phyloP scores from a whole-genome alignment of 2,797 vertebrate species.

The Silurus lanzhouensis region DNA sequence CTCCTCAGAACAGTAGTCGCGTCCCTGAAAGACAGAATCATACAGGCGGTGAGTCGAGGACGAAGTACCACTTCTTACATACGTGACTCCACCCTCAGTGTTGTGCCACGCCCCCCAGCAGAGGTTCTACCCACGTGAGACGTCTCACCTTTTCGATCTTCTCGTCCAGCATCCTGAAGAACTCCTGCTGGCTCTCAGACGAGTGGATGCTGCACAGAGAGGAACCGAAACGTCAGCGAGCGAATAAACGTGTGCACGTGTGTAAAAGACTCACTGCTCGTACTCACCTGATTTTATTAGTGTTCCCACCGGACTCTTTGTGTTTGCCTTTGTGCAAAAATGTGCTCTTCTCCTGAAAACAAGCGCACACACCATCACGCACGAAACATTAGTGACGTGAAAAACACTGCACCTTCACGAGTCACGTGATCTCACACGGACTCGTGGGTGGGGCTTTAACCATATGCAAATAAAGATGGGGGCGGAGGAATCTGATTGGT shows the following conservation, averaged over 20 bases:
- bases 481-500: too few species aligned
- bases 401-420: neutral
- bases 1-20: constrained; percentile 95
- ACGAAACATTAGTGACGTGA: neutral
- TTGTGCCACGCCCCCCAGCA: neutral
- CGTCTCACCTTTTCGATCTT: constrained; percentile 93
- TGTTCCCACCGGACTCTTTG: constrained; percentile 68
- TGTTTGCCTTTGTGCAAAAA: constrained; percentile 77
- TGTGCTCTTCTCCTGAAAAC: constrained; percentile 91
- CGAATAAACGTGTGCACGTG: neutral
- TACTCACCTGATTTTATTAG: constrained; percentile 74
- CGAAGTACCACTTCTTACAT: neutral
- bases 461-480: neutral
- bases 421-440: neutral
- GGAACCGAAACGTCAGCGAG: neutral
- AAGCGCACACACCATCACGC: neutral
- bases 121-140: neutral
- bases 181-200: constrained; percentile 98
- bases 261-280: neutral
- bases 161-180: constrained; percentile 98
- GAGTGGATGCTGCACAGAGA: constrained; percentile 87
- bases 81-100: too few species aligned
- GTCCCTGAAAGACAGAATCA: constrained; percentile 75
- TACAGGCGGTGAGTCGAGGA: too few species aligned
- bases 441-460: too few species aligned